Base-by-base conservation (phyloP, 2,113 vertebrate genomes). In the Dermatemys mawii region DNA sequence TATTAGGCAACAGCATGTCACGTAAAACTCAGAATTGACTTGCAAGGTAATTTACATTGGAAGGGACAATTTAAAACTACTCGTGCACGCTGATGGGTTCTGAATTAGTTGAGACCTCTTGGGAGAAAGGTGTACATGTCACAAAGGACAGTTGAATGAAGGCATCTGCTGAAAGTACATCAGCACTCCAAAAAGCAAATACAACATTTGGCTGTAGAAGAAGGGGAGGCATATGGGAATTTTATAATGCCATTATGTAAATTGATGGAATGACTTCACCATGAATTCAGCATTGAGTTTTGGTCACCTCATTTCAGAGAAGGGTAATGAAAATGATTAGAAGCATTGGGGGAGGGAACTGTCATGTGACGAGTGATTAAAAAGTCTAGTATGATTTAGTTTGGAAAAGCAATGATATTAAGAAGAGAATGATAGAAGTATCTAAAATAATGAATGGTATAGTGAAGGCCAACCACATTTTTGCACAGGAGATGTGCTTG, bases 21-120 rank as follows among this genome's bases (percentile, higher is more conserved):
- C 73, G 63, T 94, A 90, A 75, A 83, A 90, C 83, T 49, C 86
- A 79, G 82, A 83, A 91, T 96, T 94, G 95, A 80, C 87, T 94
- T 91, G 90, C 48, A 80, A 94, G 60, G 57, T 93, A 93, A 96
- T 96, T 94, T 78, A 73, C 83, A 88, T 80, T 79, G 81, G 89
- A 92, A 93, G 24, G 86, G 67, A 79, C 84, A 73, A 86, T 90
- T 89, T 93, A 87, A 96, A 96, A 94, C 89, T 88, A 53, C 60
- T 89, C 82, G n/a, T 94, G 46, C 94, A 46, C 24, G 9, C 90
- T 94, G 94, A 38, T 96, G 89, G 78, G 82, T 93, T 91, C 85
- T 95, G 95, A 97, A 89, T 96, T 91, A 54, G 70, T 78, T 78
- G 44, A 80, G 79, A 76, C 46, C 84, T 91, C 84, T 60, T 89